These are phyloP conservation scores for Troilus luridus DNA, from an alignment of 2,888 invertebrate species.

Conservation along the genomic window DNA sequence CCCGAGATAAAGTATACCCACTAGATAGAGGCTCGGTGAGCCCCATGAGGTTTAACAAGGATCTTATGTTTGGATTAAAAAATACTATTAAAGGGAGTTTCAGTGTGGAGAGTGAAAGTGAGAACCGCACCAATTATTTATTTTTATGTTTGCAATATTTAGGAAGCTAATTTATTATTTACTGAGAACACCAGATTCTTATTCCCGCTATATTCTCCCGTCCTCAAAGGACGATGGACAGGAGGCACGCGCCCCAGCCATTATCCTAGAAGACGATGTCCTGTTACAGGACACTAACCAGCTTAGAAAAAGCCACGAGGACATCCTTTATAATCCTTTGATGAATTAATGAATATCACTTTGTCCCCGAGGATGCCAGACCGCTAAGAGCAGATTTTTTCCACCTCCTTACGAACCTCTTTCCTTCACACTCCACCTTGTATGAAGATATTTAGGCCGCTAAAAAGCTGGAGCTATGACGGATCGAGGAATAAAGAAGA, in stretches of 20 bases:
- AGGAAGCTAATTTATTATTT: not conserved
- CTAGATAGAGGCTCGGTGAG: no score
- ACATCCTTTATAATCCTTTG: conserved; percentile 6
- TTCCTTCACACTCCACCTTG: not conserved
- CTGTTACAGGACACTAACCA: conserved; percentile 11
- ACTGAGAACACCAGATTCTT: not conserved
- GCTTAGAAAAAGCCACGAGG: not conserved
- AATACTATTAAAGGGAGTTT: no score
- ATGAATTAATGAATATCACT: conserved; percentile 32
- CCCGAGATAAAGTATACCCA: no score
- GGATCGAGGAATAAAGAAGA: conserved; percentile 11
- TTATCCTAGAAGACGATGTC: not conserved
- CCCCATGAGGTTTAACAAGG: no score
- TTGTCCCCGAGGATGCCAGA: not conserved
- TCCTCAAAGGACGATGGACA: not conserved
- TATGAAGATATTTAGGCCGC: conserved; percentile 5
- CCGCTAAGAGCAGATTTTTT: not conserved
- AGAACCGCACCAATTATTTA: no score
- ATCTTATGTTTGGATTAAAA: no score
- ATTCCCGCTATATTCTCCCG: not conserved
- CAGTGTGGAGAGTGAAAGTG: no score
- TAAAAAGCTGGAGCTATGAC: conserved; percentile 6
- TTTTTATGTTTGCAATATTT: no score
- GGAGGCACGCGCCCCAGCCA: not conserved
- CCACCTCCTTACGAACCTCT: not conserved